Evolutionary conservation across 2,888 invertebrate genomes (phyloP), one percentile per base, ranked within the genome.

Genomic region (Limnephilus rhombicus): DNA sequence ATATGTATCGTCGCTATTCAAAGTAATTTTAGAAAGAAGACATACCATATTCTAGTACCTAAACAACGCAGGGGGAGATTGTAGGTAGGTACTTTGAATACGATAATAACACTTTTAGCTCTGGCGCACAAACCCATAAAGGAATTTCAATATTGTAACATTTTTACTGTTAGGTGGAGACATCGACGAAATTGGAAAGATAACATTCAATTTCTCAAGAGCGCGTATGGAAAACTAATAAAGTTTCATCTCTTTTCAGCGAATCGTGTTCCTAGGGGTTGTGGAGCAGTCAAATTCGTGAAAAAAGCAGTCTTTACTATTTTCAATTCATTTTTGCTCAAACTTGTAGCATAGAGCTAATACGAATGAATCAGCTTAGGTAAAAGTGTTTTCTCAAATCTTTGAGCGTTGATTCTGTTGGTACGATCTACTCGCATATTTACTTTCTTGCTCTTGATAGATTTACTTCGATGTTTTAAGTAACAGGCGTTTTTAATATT

Each of bases 91-190:
- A 91, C 91, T 92, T 31, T 92, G 91, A 92, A 92, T 91, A 93
- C 91, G 86, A 93, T 91, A 91, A 93, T 93, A 93, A 93, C 93
- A 91, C 92, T 92, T 92, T 93, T 89, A 92, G 93, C 92, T 91
- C 89, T 90, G 81, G 89, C 83, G 92, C 88, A 91, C 83, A 85
- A 37, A 83, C 89, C 91, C 90, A 90, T 89, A 87, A 80, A 90
- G 90, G 91, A 90, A 91, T 31, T 91, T 92, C 91, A 91, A 68
- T 68, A 68, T 68, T 68, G 86, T 49, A 86, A 31, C 89, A 91
- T 81, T 91, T 93, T 93, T 93, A 93, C 93, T 91, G 90, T 68
- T 92, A 91, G 81, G 89, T 86, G 93, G 91, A 89, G 93, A 92
- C 89, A 89, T 80, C 37, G 41, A 29, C 86, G 92, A 89, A 92